These are phyloP conservation scores for Eurystomus gularis DNA, from an alignment of 2,113 vertebrate genomes.

Conservation along the genomic window DNA sequence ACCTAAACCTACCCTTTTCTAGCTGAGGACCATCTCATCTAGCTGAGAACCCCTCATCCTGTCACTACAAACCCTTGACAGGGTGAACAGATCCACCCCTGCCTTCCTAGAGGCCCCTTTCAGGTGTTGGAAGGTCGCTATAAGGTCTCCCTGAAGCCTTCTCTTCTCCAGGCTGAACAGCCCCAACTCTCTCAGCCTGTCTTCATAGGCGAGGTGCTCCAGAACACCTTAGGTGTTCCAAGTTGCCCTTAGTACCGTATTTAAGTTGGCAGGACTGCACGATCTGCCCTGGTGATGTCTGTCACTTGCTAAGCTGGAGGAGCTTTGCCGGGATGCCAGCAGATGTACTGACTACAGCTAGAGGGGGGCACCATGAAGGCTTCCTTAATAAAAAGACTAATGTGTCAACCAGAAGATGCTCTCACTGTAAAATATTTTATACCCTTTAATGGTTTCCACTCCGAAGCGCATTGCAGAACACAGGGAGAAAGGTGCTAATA, in stretches of 20 bases:
- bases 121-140: no score
- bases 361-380: background rate
- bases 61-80: no score
- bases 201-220: no score
- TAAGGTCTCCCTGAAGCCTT: no score
- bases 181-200: no score
- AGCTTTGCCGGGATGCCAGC: background rate
- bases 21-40: no score
- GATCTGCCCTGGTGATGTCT: background rate
- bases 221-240: background rate
- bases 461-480: background rate
- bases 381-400: background rate
- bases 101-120: no score
- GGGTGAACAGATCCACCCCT: no score
- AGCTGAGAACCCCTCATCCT: no score
- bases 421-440: background rate
- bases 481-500: background rate
- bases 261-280: background rate
- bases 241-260: background rate
- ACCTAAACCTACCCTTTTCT: no score
- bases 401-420: background rate
- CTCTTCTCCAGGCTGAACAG: no score
- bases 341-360: accelerated
- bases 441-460: background rate
- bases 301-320: background rate